Base-by-base conservation (phyloP, 2,113 vertebrate species). In the Theristicus caerulescens region DNA sequence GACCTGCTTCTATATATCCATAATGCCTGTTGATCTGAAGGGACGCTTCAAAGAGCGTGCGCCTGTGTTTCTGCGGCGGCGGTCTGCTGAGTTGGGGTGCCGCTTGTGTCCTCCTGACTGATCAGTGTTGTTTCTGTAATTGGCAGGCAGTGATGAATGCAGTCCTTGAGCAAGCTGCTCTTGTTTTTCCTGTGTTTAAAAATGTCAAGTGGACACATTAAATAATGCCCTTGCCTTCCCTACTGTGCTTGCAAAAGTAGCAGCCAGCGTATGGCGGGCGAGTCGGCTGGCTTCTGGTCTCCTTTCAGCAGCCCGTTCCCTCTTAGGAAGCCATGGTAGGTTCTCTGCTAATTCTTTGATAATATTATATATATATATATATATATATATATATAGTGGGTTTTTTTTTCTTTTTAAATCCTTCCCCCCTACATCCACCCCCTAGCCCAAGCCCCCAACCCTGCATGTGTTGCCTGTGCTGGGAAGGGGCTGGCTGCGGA, bases 81-180 rank as follows among this genome's bases (percentile, higher is more conserved):
- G 8, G 31, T 81, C 57, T 72, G 78, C 62, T 0, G 6, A 38
- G 19, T 18, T 0, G 0, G 32, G 40, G 54, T 80, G 73, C 59
- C 19, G 7, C 82, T 72, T 67, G 21, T 44, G 36, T 89, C 57
- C 69, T 83, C 16, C 72, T 92, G 94, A 95, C 44, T 59, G 94
- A 93, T 90, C 55, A 47, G 88, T 55, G 93, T 94, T 91, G 59
- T 85, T 88, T 70, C 77, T 89, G 61, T 84, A 91, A 95, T 95
- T 95, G 91, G 67, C 93, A 93, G 89, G 70, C 10, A 2, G 82
- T 91, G 95, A 96, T 96, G 89, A 92, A 91, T 95, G 58, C 62
- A 95, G 94, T 95, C 84, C 82, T 95, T 82, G 52, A 85, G 55
- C 29, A 21, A 89, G 78, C 85, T 82, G 61, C 74, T 96, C 73